These are phyloP conservation scores for Cololabis saira DNA, from an alignment of 2,113 vertebrate species.

Conservation along the genomic window DNA sequence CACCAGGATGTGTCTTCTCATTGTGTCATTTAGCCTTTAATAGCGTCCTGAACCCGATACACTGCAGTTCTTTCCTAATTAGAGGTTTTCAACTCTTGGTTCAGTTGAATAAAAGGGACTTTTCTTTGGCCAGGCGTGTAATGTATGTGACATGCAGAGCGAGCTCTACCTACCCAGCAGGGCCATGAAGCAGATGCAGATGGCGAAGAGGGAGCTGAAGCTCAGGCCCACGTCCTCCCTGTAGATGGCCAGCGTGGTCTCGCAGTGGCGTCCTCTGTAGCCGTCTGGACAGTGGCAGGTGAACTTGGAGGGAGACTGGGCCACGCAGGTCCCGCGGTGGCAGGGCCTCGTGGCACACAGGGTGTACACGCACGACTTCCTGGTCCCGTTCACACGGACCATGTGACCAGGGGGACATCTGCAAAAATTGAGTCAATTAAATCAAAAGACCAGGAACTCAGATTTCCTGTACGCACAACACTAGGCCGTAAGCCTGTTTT, in stretches of 20 bases:
- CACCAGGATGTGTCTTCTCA: too few species aligned
- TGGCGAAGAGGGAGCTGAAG: conserved; percentile 90
- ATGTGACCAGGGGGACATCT: conserved; percentile 89
- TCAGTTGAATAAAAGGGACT: too few species aligned
- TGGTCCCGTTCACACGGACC: conserved; percentile 83
- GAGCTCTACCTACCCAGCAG: conserved; percentile 83
- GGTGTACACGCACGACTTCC: conserved; percentile 85
- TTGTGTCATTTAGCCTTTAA: too few species aligned
- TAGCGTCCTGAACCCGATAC: too few species aligned
- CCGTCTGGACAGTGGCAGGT: conserved; percentile 86
- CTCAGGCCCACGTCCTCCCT: conserved; percentile 86
- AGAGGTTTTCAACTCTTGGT: too few species aligned
- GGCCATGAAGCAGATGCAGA: conserved; percentile 89
- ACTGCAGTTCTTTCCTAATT: too few species aligned
- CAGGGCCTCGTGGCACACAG: conserved; percentile 86
- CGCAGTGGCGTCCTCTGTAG: conserved; percentile 85
- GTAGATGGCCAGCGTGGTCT: conserved; percentile 84
- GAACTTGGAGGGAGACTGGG: conserved; percentile 84
- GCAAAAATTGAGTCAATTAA: not conserved
- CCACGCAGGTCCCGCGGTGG: conserved; percentile 85
- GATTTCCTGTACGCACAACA: not conserved
- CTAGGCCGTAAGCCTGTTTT: too few species aligned
- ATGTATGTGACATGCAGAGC: too few species aligned
- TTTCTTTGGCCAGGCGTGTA: too few species aligned
- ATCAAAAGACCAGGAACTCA: not conserved